Percentiles rank a stretch among this genome's conserved stretches.
These are phyloP conservation scores for Tridacna gigas DNA, from an alignment of 2,888 invertebrate genomes.

Conservation along the genomic window DNA sequence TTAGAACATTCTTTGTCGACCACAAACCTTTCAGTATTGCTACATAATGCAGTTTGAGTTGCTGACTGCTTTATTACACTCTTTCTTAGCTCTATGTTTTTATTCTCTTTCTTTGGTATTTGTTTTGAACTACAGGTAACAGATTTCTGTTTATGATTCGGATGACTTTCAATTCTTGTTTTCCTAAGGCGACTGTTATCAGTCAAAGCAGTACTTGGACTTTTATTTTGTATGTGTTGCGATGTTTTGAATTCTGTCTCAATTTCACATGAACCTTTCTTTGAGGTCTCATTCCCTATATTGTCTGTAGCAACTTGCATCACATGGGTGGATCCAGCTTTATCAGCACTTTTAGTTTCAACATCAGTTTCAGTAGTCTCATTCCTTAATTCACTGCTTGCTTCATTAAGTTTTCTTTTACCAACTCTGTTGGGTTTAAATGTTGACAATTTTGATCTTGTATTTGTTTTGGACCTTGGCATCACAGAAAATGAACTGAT, in stretches of 20 bases:
- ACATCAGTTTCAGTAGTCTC: too few species aligned
- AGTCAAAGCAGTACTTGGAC: background rate
- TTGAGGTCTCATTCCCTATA: background rate
- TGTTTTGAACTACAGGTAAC: background rate
- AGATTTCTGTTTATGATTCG: background rate
- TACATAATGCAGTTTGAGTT: too few species aligned
- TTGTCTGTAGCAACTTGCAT: background rate
- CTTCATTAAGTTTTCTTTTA: background rate
- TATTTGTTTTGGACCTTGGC: background rate
- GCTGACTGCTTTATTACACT: background rate
- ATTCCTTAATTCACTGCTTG: background rate
- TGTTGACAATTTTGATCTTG: background rate
- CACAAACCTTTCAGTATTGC: too few species aligned
- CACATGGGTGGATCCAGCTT: background rate
- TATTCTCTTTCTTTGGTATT: background rate
- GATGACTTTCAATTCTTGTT: background rate
- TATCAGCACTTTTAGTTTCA: too few species aligned
- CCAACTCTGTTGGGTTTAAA: background rate
- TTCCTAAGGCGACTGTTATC: background rate
- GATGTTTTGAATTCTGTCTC: background rate
- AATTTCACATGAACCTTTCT: background rate
- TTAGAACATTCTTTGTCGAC: too few species aligned
- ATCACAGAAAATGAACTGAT: too few species aligned
- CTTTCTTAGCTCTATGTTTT: background rate
- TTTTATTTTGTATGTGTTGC: background rate